These are phyloP conservation scores for Dryobota labecula DNA, from an alignment of 2,888 invertebrate genomes.

Conservation along the genomic window DNA sequence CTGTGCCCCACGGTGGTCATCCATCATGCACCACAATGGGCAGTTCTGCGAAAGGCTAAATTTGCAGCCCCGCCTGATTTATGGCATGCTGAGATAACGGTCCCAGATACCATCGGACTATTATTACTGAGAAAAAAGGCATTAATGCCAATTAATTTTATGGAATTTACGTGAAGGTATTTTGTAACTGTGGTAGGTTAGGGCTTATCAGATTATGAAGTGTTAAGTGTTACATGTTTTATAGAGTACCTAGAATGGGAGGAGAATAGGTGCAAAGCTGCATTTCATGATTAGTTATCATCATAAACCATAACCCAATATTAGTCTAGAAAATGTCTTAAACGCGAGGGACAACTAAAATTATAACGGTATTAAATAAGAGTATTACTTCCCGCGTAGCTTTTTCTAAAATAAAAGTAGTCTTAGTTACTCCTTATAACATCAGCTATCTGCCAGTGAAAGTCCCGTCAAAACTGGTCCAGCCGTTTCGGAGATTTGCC, in stretches of 20 bases:
- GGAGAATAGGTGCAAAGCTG: background rate
- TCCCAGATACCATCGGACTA: slow-evolving; percentile 63
- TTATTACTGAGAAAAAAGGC: slow-evolving; percentile 62
- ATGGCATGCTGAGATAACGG: slow-evolving; percentile 70
- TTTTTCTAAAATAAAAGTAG: no score
- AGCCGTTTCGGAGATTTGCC: no score
- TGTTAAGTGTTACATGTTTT: slow-evolving; percentile 2
- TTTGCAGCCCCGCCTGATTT: slow-evolving; percentile 80
- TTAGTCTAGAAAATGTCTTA: background rate
- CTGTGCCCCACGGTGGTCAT: slow-evolving; percentile 60
- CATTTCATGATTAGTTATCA: background rate
- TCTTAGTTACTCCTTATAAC: no score
- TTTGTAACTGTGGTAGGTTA: slow-evolving; percentile 37
- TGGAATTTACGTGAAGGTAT: slow-evolving; percentile 60
- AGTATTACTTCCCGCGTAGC: no score
- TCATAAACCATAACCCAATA: background rate
- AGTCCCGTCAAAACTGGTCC: no score
- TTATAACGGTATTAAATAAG: background rate
- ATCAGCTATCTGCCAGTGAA: no score
- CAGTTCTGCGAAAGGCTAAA: slow-evolving; percentile 72
- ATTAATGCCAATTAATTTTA: slow-evolving; percentile 69
- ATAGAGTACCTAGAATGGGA: background rate
- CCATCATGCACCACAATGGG: slow-evolving; percentile 73
- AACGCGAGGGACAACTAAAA: background rate
- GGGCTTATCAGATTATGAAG: slow-evolving; percentile 10